Conservation (phyloP, 1,140 invertebrate genomes). For the Eulimnadia texana region DNA sequence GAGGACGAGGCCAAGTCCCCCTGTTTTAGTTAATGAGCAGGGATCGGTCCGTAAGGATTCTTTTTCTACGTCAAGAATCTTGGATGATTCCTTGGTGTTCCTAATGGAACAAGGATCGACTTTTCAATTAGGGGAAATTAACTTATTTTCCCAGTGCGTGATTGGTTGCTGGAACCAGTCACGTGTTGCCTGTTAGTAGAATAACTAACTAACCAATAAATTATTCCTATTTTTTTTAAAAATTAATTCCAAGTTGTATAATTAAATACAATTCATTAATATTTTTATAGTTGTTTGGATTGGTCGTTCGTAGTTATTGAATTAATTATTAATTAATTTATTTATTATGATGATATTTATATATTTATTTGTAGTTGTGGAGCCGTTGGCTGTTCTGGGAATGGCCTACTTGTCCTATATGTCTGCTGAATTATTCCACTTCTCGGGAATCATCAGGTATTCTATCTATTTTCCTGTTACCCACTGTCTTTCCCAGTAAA, state of each 20-base stretch:
- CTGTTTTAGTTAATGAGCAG: constrained; percentile 6
- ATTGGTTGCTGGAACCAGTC: too few species aligned
- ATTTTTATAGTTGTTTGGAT: too few species aligned
- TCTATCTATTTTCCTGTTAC: neutral
- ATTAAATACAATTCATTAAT: too few species aligned
- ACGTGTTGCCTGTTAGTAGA: too few species aligned
- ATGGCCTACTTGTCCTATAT: constrained; percentile 96
- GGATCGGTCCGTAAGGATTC: neutral
- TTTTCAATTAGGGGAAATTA: too few species aligned
- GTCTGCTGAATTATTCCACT: constrained; percentile 93
- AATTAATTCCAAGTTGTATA: too few species aligned
- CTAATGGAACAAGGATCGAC: neutral
- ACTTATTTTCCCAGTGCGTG: too few species aligned
- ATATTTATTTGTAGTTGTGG: constrained; percentile 45
- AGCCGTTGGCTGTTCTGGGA: constrained; percentile 95
- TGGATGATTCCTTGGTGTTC: constrained; percentile 5
- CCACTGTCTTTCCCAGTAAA: too few species aligned
- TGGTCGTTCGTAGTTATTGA: neutral
- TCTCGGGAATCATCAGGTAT: constrained; percentile 73
- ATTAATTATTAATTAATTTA: neutral
- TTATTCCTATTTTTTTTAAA: too few species aligned
- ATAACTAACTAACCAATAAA: too few species aligned
- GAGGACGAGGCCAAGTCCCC: too few species aligned
- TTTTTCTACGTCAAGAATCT: neutral
- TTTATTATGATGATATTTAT: neutral